Evolutionary conservation across 2,113 vertebrate species (phyloP).

Genomic region (Paramormyrops kingsleyae): DNA sequence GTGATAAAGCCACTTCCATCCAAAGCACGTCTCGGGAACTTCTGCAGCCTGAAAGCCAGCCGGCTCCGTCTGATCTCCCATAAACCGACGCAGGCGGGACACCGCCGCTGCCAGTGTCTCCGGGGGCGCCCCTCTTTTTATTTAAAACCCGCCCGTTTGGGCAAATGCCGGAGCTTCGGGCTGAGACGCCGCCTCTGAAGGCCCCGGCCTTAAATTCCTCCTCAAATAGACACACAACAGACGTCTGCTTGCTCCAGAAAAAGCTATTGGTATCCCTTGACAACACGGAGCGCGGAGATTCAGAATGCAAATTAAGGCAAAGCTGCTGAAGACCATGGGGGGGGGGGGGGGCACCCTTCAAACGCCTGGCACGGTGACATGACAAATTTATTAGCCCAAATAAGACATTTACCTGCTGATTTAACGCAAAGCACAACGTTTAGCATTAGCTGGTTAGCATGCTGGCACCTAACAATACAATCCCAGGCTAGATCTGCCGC

Average conservation of each 20-base stretch:
- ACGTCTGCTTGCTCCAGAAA: constrained; percentile 43
- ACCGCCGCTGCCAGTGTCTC: not conserved
- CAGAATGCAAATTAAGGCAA: constrained; percentile 57
- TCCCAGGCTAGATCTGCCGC: not conserved
- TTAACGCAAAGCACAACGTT: not conserved
- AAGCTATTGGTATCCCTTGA: constrained; percentile 51
- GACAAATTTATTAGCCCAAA: not conserved
- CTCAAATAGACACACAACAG: constrained; percentile 44
- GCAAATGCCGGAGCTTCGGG: not conserved
- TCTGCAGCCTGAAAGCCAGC: not conserved
- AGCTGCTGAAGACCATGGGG: constrained; percentile 36
- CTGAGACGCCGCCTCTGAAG: constrained; percentile 12
- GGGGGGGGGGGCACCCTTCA: constrained; percentile 10
- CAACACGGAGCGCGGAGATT: constrained; percentile 51
- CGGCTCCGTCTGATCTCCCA: not conserved
- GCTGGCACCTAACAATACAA: not conserved
- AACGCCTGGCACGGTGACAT: not conserved
- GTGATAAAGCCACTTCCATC: constrained; percentile 1
- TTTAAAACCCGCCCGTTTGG: not conserved
- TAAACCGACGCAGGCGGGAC: not conserved
- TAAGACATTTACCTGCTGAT: not conserved
- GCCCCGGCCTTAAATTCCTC: constrained; percentile 31
- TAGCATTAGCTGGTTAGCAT: not conserved
- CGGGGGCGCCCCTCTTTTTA: not conserved
- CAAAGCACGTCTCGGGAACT: not conserved